Conservation (phyloP, 2,797 vertebrate species). For the Diglossa cyanea region DNA sequence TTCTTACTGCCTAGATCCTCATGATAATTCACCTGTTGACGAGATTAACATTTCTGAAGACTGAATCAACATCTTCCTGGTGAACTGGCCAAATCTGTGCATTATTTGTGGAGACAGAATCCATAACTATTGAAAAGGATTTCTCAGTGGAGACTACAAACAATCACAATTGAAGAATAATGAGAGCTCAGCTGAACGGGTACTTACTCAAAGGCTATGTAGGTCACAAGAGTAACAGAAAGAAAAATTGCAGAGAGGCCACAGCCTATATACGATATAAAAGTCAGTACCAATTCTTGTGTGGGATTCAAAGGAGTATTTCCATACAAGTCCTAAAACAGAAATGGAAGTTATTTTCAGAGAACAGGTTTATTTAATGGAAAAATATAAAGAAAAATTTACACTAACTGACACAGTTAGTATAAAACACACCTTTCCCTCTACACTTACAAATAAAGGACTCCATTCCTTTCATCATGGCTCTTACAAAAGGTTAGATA, state of each 20-base stretch:
- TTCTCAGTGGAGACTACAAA: neutral
- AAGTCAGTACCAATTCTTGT: conserved; percentile 84
- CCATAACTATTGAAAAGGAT: neutral
- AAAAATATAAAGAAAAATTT: neutral
- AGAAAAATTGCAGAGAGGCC: conserved; percentile 92
- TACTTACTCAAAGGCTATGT: conserved; percentile 92
- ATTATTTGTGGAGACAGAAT: neutral
- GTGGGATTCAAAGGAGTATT: conserved; percentile 32
- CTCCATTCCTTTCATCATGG: neutral
- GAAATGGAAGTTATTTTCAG: conserved; percentile 45
- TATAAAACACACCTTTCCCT: neutral
- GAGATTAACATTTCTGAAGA: neutral
- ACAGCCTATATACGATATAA: conserved; percentile 93
- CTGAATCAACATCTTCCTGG: neutral
- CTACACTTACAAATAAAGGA: neutral
- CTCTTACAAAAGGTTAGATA: neutral
- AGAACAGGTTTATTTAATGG: neutral
- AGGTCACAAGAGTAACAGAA: conserved; percentile 90
- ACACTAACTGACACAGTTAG: no score
- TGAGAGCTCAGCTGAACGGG: neutral
- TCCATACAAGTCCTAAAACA: conserved; percentile 83
- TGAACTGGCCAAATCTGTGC: neutral
- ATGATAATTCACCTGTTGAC: neutral
- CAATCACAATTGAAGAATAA: neutral
- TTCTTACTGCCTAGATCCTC: neutral